These are phyloP conservation scores for Trichoplusia ni DNA, from an alignment of 1,140 invertebrate genomes.

Conservation along the genomic window DNA sequence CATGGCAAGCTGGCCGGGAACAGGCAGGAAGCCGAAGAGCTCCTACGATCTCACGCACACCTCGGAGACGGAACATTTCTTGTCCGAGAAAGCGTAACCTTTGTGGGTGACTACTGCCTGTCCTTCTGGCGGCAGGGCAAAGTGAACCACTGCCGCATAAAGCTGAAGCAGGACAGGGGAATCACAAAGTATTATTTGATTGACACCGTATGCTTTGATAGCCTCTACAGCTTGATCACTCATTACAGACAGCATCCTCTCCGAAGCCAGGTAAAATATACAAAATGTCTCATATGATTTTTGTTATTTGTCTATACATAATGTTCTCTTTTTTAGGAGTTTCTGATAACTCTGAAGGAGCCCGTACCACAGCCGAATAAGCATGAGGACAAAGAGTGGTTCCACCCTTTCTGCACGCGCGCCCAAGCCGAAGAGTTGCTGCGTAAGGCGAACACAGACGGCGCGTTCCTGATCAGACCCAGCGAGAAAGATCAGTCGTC, in stretches of 20 bases:
- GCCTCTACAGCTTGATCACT: conserved; percentile 95
- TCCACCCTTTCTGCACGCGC: conserved; percentile 90
- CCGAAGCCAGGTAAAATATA: conserved; percentile 86
- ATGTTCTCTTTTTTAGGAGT: conserved; percentile 83
- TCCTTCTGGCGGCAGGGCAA: conserved; percentile 96
- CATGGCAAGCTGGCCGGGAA: conserved; percentile 92
- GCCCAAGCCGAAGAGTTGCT: conserved; percentile 93
- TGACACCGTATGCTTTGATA: conserved; percentile 94
- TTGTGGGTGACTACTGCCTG: conserved; percentile 97
- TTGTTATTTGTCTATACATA: neutral
- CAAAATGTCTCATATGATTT: neutral
- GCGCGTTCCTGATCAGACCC: conserved; percentile 95
- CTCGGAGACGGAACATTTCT: conserved; percentile 97
- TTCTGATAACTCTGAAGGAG: conserved; percentile 92
- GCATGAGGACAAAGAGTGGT: conserved; percentile 97
- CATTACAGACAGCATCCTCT: conserved; percentile 94
- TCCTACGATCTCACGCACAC: conserved; percentile 90
- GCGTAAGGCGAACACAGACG: conserved; percentile 90
- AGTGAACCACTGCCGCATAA: conserved; percentile 96
- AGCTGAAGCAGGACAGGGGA: conserved; percentile 93
- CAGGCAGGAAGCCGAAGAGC: conserved; percentile 87
- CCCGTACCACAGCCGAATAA: conserved; percentile 97
- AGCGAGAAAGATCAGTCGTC: conserved; percentile 92
- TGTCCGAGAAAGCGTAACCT: conserved; percentile 96
- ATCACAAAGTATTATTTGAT: conserved; percentile 96